Evolutionary conservation across 1,140 invertebrate species (phyloP).

Genomic region (Drosophila parabipectinata): DNA sequence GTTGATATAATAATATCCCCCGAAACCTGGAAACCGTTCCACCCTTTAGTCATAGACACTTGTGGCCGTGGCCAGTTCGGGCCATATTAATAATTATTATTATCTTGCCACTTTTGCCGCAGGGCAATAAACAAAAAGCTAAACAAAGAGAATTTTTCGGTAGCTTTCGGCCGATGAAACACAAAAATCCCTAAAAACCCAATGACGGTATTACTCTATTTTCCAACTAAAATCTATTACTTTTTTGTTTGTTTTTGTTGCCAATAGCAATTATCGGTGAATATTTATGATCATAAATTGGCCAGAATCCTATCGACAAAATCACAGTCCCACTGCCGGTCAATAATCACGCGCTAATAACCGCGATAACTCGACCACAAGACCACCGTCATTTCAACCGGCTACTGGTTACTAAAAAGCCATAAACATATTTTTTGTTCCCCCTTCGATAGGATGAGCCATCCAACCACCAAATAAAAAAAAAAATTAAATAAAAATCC

Average conservation of each 20-base stretch:
- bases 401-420: neutral
- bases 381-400: neutral
- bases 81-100: constrained; percentile 2
- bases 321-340: constrained; percentile 43
- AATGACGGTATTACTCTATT: constrained; percentile 1
- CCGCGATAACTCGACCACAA: constrained; percentile 40
- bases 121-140: neutral
- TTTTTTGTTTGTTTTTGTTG: neutral
- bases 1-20: constrained; percentile 12
- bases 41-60: constrained; percentile 40
- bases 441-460: constrained; percentile 43
- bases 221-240: neutral
- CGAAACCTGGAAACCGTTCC: neutral
- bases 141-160: neutral
- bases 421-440: neutral
- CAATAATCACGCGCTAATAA: constrained; percentile 76
- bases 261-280: neutral
- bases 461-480: neutral
- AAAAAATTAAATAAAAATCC: constrained; percentile 1
- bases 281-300: constrained; percentile 58
- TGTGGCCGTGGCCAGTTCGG: neutral
- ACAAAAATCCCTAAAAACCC: constrained; percentile 5
- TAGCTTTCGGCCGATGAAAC: neutral
- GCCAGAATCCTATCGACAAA: constrained; percentile 36
- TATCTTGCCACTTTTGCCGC: neutral